These are phyloP conservation scores for Stomorhina lunata DNA, from an alignment of 2,888 invertebrate genomes.

Conservation along the genomic window DNA sequence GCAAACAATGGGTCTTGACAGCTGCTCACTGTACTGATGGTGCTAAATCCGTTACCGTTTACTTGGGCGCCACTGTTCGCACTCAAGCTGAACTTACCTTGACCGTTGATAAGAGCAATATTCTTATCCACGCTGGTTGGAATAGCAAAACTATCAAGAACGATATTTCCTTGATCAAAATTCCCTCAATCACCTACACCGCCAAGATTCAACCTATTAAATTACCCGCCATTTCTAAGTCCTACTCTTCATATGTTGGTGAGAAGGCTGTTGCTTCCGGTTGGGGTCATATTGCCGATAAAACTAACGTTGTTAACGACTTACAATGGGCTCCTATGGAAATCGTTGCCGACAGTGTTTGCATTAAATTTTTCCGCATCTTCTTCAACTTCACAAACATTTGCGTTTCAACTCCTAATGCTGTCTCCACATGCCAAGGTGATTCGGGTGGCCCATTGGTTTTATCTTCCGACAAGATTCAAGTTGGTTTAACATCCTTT, in stretches of 20 bases:
- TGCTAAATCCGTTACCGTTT: slow-evolving; percentile 68
- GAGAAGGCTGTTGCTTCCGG: slow-evolving; percentile 71
- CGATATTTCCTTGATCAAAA: no score
- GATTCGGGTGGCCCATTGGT: slow-evolving; percentile 74
- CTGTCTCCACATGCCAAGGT: slow-evolving; percentile 52
- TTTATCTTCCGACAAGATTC: slow-evolving; percentile 17
- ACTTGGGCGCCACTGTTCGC: slow-evolving; percentile 69
- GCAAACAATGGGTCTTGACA: slow-evolving; percentile 73
- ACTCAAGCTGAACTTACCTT: slow-evolving; percentile 58
- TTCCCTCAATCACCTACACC: slow-evolving; percentile 67
- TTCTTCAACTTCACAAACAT: slow-evolving; percentile 64
- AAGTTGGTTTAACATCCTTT: slow-evolving; percentile 73
- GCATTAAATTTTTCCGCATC: slow-evolving; percentile 70
- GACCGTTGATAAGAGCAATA: slow-evolving; percentile 61
- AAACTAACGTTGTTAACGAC: slow-evolving; percentile 67
- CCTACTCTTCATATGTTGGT: slow-evolving; percentile 67
- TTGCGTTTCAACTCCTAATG: slow-evolving; percentile 70
- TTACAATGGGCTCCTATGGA: slow-evolving; percentile 74
- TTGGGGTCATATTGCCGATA: no score
- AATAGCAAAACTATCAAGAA: slow-evolving; percentile 69
- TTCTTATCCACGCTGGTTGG: slow-evolving; percentile 69
- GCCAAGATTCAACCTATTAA: slow-evolving; percentile 68
- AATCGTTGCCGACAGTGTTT: slow-evolving; percentile 73
- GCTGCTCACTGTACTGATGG: slow-evolving; percentile 75
- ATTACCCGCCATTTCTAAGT: slow-evolving; percentile 66